Evolutionary conservation across 2,113 vertebrate species (phyloP).

Genomic region (Prunella himalayana): DNA sequence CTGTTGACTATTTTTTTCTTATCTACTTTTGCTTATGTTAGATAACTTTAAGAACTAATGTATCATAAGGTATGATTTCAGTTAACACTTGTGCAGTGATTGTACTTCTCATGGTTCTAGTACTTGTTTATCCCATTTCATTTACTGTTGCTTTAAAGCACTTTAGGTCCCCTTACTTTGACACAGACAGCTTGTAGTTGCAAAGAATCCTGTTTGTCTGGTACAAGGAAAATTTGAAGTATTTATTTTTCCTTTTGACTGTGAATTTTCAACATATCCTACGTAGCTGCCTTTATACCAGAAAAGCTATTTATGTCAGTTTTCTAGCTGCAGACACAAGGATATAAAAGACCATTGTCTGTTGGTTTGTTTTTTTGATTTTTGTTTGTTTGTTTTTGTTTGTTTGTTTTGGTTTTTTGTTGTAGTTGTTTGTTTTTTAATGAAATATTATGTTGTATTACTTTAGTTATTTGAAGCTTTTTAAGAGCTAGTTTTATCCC

Average conservation of each 20-base stretch:
- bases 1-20: not conserved
- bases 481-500: slow-evolving; percentile 21
- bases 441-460: not conserved
- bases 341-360: not conserved
- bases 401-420: too few species aligned
- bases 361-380: not conserved
- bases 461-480: slow-evolving; percentile 19
- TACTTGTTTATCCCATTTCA: not conserved
- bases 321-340: not conserved
- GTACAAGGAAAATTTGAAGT: not conserved
- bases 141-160: not conserved
- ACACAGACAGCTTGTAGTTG: not conserved
- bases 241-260: not conserved
- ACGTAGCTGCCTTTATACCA: not conserved
- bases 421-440: not conserved
- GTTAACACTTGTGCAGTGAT: not conserved
- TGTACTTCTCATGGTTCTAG: not conserved
- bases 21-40: not conserved
- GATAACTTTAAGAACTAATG: not conserved
- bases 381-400: too few species aligned
- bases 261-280: not conserved
- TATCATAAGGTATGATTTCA: not conserved
- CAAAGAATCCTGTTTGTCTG: not conserved
- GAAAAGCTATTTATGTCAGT: not conserved
- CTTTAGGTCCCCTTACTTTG: not conserved